Evolutionary conservation across 2,113 vertebrate species (phyloP).

Genomic region (Chaenocephalus aceratus): DNA sequence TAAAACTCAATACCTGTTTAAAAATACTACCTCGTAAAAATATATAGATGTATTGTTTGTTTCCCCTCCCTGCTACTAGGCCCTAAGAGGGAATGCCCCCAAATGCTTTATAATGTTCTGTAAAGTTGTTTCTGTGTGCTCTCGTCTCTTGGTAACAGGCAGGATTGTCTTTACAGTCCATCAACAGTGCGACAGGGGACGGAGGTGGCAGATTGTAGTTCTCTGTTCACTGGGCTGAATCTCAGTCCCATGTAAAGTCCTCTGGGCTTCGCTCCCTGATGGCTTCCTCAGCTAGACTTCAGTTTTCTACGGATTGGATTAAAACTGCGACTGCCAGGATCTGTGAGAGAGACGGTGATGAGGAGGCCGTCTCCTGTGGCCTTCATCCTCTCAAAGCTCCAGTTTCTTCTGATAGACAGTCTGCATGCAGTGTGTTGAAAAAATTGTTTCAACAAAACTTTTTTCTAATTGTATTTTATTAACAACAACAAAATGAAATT

Average conservation of each 20-base stretch:
- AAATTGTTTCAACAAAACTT: background rate
- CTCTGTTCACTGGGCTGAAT: conserved; percentile 61
- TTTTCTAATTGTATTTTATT: too few relatives aligned
- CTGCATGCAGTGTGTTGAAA: background rate
- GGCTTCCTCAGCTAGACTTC: conserved; percentile 4
- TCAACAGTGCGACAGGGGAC: conserved; percentile 10
- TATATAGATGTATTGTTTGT: background rate
- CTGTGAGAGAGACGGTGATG: conserved; percentile 16
- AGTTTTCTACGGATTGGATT: conserved; percentile 33
- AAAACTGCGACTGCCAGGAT: conserved; percentile 12
- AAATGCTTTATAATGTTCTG: conserved; percentile 4
- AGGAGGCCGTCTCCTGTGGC: conserved; percentile 41
- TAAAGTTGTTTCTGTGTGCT: background rate
- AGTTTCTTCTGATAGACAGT: conserved; percentile 23
- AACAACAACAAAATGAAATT: background rate
- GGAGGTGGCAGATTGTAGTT: conserved; percentile 45
- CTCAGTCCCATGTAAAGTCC: conserved; percentile 42
- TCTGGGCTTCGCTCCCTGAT: conserved; percentile 21
- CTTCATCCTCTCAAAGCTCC: conserved; percentile 39
- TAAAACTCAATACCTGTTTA: background rate
- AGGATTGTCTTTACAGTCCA: conserved; percentile 9
- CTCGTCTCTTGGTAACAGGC: background rate
- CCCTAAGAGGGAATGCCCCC: background rate
- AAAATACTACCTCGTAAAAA: background rate
- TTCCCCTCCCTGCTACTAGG: background rate